Conservation (phyloP, 2,888 invertebrate genomes). For the Phania funesta region DNA sequence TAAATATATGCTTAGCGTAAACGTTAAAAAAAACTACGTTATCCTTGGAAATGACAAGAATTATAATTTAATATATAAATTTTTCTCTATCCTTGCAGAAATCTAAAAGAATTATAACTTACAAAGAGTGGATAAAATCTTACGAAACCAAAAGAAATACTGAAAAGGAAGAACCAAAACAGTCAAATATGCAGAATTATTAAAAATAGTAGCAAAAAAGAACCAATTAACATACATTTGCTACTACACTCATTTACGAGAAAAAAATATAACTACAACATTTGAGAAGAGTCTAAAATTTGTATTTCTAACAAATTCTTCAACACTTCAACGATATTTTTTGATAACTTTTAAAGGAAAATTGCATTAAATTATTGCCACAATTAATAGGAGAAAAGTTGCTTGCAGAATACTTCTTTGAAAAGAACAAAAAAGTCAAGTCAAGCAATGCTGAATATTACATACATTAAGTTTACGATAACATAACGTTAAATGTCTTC, state of each 20-base stretch:
- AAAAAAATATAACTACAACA: not conserved
- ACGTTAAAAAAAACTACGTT: too few species aligned
- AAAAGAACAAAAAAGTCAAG: constrained; percentile 41
- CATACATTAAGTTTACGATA: constrained; percentile 52
- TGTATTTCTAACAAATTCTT: constrained; percentile 3
- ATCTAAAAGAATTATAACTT: constrained; percentile 65
- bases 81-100: constrained; percentile 57
- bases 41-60: not conserved
- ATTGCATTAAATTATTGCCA: constrained; percentile 5
- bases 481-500: constrained; percentile 67
- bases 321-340: constrained; percentile 24
- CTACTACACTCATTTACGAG: constrained; percentile 27
- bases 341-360: constrained; percentile 33
- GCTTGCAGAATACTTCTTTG: constrained; percentile 41
- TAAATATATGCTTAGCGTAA: too few species aligned
- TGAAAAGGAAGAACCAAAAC: not conserved
- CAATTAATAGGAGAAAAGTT: constrained; percentile 27
- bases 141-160: constrained; percentile 6
- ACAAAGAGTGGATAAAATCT: constrained; percentile 62
- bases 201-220: constrained; percentile 3
- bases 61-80: not conserved
- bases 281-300: not conserved
- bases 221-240: constrained; percentile 12
- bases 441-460: constrained; percentile 62
- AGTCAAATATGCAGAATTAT: constrained; percentile 10